Conservation (phyloP, 2,113 vertebrate genomes). For the Antechinus stuartii region DNA sequence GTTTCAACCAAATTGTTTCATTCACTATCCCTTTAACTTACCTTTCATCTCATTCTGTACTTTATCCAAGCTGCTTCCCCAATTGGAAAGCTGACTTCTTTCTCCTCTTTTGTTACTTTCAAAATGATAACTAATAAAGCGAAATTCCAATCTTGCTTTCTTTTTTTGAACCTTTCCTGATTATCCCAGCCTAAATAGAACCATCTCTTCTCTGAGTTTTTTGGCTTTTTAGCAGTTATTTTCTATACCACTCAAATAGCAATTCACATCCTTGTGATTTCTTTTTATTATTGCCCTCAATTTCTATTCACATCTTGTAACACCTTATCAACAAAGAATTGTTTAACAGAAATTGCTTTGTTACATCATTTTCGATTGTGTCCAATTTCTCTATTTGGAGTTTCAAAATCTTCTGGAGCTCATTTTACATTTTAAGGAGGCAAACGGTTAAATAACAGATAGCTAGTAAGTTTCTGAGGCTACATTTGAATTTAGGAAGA, state of each 20-base stretch:
- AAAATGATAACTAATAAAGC: neutral
- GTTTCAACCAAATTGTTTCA: neutral
- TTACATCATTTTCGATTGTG: neutral
- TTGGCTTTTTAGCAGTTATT: neutral
- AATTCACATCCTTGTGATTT: neutral
- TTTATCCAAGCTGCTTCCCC: neutral
- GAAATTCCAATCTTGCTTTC: neutral
- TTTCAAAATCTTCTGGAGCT: no score
- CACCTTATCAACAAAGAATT: neutral
- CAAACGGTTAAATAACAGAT: no score
- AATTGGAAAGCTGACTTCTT: neutral
- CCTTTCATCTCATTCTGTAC: neutral
- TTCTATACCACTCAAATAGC: neutral
- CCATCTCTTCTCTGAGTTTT: neutral
- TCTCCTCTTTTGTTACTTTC: neutral
- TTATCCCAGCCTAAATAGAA: neutral
- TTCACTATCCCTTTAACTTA: neutral
- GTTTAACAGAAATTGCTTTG: neutral
- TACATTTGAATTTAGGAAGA: no score
- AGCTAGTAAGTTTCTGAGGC: no score
- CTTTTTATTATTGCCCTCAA: neutral
- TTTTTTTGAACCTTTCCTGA: neutral
- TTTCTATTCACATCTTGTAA: neutral
- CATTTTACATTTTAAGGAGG: no score
- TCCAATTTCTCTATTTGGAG: no score